Evolutionary conservation across 2,888 invertebrate genomes (phyloP), one percentile per base, ranked within the genome.

Genomic region (Mythimna ferrago): DNA sequence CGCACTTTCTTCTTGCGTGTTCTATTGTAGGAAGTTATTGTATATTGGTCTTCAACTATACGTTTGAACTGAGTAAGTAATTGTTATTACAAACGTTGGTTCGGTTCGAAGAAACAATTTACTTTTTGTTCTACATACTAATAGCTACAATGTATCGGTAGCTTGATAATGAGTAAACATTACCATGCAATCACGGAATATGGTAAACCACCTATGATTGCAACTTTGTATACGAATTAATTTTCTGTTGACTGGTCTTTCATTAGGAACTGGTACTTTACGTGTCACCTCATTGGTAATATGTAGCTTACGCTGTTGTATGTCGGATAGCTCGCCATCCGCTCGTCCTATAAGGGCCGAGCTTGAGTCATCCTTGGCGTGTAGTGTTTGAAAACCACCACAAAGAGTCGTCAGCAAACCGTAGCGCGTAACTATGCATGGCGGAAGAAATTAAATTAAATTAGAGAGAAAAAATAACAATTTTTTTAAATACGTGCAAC

Each of bases 41-140:
- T 63, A 58, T 60, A 64, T 75, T 68, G 66, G 68, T 69, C 77
- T 83, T 83, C 81, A 83, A 86, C 78, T 81, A 83, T 83, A 84
- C 78, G 81, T 83, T 83, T 66, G 66, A 21, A 72, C 73, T 58
- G 51, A 78, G 51, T 66, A 26, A 76, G 53, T 54, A 73, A 63
- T 70, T 70, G 14, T 63, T 35, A 16, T 21, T 16, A 41, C 58
- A 67, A 54, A 65, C 80, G n/a, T 53, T 54, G 0, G 7, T 48
- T 53, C 11, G n/a, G n/a, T 71, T 71, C 3, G 19, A 26, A 35
- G 58, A 81, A 78, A 73, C n/a, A n/a, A 53, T 73, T 62, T 6
- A 51, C 16, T 70, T 78, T 78, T 69, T 56, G 6, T 35, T 11
- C n/a, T 26, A 44, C 16, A 16, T 63, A 66, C 41, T 66, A 41